Base-by-base conservation (phyloP, 2,797 vertebrate species). In the Gymnoscopelus microlampas region DNA sequence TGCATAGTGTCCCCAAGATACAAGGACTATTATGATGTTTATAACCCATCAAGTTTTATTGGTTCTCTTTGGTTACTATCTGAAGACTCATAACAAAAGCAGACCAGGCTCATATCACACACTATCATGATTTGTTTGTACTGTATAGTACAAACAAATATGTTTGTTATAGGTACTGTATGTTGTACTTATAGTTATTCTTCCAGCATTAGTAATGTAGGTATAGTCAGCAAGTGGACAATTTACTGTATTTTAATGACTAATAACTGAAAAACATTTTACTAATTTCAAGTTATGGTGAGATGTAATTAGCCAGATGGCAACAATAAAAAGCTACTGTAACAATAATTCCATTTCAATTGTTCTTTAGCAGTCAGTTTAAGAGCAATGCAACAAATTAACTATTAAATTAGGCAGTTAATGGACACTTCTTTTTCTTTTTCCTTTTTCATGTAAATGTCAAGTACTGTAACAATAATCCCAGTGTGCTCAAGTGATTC, bases 201-300 rank as follows among this genome's bases (percentile, higher is more conserved):
- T 5, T 26, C 55, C 0, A 55, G 24, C 67, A 65, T 69, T 54
- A 63, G 66, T 76, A 73, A 71, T 63, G 29, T 39, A 71, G 32
- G 10, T 1, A 3, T 29, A 4, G 32, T 62, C 47, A 24, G 48
- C 67, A 15, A 10, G 23, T 60, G 51, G 64, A 64, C 3, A 53
- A 7, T 63, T 71, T 54, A 5, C 11, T 35, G 32, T 7, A 8
- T 44, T 44, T 44, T 44, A 44, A 1, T 44, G 39, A 44, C 5
- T 0, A 39, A 39, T 39, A 39, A 39, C 35, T 39, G 35, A 6
- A 4, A 6, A 3, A 32, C 4, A 32, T 53, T 54, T 2, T 9
- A 5, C 23, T 54, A 19, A 9, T 54, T 23, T 24, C 15, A 10
- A 9, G 5, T 64, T 57, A 54, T 32, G 19, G 32, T 29, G 63